Base-by-base conservation (phyloP, 2,888 invertebrate genomes). In the Dendrolimus houi region DNA sequence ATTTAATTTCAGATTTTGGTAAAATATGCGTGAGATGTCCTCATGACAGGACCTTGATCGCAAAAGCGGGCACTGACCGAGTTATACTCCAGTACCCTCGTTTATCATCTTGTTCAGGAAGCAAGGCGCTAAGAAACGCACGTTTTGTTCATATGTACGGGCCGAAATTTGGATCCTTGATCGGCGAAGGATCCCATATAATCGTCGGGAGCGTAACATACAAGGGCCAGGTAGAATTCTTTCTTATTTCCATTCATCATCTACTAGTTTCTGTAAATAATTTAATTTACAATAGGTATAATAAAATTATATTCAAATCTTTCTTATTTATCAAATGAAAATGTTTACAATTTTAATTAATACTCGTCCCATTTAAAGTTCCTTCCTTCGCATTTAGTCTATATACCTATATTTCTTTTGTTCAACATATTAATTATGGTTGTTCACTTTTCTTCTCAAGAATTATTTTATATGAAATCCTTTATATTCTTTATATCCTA, bases 11-110 rank as follows among this genome's bases (percentile, higher is more conserved):
- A 64, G 60, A 59, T 56, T 57, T 10, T 47, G 12, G 12, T 47
- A 68, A 72, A 53, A 55, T 70, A 7, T 91, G 91, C 63, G 71
- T 90, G n/a, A 76, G 70, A 62, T 91, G 91, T 67, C 91, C 91
- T 10, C 74, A 74, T 52, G 90, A 91, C 60, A 77, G 83, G 64
- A 88, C 88, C 2, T 61, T 90, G 52, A 73, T 91, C 55, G 80
- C 87, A 0, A 85, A 80, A 65, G 60, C 77, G 47, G 85, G 88
- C 1, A 67, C 72, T 7, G 82, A 85, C 59, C 72, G 76, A 41
- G 87, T 85, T 1, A 62, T 79, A 10, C 62, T 91, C 9, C 80
- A 83, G 58, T 65, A 66, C 53, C 90, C 89, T 6, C 72, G 70
- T 2, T 64, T 91, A 55, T 60, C 64, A 12, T 74, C 81, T 9